Base-by-base conservation (phyloP, 2,888 invertebrate genomes). In the Plagodis dolabraria region DNA sequence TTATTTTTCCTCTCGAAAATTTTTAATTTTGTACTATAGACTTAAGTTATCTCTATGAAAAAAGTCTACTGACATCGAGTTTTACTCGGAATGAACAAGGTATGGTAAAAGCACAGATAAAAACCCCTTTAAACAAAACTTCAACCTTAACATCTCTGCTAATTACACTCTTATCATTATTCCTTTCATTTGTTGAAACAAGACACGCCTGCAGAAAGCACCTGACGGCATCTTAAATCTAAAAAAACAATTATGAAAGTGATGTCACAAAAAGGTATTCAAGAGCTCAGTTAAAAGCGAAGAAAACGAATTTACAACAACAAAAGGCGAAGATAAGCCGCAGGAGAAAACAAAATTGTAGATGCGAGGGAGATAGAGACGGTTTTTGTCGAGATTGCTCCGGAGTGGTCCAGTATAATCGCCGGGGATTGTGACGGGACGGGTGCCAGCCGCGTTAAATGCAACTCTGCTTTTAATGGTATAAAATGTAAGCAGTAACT, bases 311-410 rank as follows among this genome's bases (percentile, higher is more conserved):
- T 76, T 77, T 72, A 78, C 72, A 72, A 71, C 75, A 74, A 77
- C 77, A 70, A 78, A 73, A 74, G 72, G 70, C 66, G 61, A 43
- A 75, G 82, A 80, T 81, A 83, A 83, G 81, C 79, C 64, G 66
- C 59, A 62, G 8, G 71, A 71, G 73, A 76, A 81, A 79, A 83
- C 79, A 80, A 60, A 46, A 61, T 52, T 76, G 75, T 71, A 72
- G 78, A 80, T 77, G 71, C 72, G 63, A 67, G 48, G 47, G 57
- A 74, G 79, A 79, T 78, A 77, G 60, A 46, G 66, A 63, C 49
- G 65, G 66, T 71, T 76, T 77, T 74, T 76, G 72, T 71, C 52
- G 70, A 70, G 77, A 73, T 70, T 76, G 48, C 36, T 42, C 40
- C 45, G 58, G 9, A 57, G 53, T 46, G 48, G 56, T 56, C 67